These are phyloP conservation scores for Agrochola litura DNA, from an alignment of 2,888 invertebrate genomes.

Conservation along the genomic window DNA sequence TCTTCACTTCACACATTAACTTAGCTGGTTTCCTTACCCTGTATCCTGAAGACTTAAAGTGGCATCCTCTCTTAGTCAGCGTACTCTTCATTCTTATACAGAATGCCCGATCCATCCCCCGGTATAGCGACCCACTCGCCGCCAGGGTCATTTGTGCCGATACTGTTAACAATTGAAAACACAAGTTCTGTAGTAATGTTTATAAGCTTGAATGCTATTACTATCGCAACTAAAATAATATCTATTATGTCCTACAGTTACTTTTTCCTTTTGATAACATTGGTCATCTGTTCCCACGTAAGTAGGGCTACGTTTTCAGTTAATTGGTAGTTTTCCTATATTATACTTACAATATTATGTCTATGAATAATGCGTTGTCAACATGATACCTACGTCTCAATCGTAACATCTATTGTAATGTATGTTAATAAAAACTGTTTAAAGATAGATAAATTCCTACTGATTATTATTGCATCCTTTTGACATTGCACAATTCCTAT, in stretches of 20 bases:
- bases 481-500: conserved; percentile 13
- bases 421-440: conserved; percentile 45
- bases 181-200: background rate
- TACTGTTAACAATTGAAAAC: conserved; percentile 89
- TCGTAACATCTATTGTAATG: conserved; percentile 40
- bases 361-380: background rate
- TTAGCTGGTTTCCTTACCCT: conserved; percentile 92
- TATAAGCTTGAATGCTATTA: background rate
- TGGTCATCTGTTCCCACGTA: background rate
- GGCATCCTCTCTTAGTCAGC: conserved; percentile 98
- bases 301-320: background rate
- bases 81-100: conserved; percentile 99
- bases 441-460: conserved; percentile 30
- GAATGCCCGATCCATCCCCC: conserved; percentile 97
- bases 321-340: conserved; percentile 16
- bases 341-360: background rate
- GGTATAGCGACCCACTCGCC: conserved; percentile 93
- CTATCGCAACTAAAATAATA: background rate
- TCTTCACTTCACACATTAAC: conserved; percentile 33
- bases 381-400: conserved; percentile 14
- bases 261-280: background rate
- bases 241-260: background rate
- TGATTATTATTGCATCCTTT: conserved; percentile 6
- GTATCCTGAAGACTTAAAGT: conserved; percentile 98
- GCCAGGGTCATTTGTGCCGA: conserved; percentile 95